A percentile compares a stretch with the other conserved stretches of the same genome.
Evolutionary conservation across 2,797 vertebrate species (phyloP).

Genomic region (Mormyrus hasselquistii): DNA sequence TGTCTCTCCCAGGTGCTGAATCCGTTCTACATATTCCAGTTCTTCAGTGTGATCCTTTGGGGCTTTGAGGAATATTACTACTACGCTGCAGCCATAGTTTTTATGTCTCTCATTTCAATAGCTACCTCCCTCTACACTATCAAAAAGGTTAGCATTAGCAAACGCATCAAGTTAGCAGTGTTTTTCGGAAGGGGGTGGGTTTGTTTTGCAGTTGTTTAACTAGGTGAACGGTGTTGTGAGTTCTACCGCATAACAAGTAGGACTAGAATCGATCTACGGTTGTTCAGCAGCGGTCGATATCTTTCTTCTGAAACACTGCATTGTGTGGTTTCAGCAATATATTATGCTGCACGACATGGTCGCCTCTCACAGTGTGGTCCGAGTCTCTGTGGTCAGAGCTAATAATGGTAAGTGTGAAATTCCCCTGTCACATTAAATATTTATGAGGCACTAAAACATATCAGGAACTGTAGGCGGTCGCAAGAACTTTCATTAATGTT

Average conservation of each 20-base stretch:
- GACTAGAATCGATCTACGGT: neutral
- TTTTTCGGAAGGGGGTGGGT: neutral
- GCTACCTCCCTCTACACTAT: constrained; percentile 95
- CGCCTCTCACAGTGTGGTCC: constrained; percentile 79
- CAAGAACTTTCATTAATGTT: neutral
- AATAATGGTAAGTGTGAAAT: constrained; percentile 64
- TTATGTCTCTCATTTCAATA: constrained; percentile 95
- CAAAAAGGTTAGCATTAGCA: constrained; percentile 77
- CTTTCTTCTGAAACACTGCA: constrained; percentile 4
- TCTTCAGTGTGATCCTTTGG: constrained; percentile 97
- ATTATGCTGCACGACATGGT: constrained; percentile 92
- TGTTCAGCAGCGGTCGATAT: neutral
- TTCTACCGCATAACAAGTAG: neutral
- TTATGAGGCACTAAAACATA: neutral
- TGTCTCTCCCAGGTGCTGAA: constrained; percentile 82
- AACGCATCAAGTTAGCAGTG: neutral
- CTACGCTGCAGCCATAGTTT: constrained; percentile 88
- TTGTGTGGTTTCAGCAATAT: constrained; percentile 74
- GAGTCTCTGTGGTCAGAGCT: constrained; percentile 78
- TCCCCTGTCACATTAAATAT: neutral
- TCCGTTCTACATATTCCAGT: constrained; percentile 99
- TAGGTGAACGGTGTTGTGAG: neutral
- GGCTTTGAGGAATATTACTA: constrained; percentile 91
- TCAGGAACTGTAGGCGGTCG: neutral
- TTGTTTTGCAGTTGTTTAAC: neutral